Conservation (phyloP, 1,140 invertebrate species). For the Nixonia krombeini region DNA sequence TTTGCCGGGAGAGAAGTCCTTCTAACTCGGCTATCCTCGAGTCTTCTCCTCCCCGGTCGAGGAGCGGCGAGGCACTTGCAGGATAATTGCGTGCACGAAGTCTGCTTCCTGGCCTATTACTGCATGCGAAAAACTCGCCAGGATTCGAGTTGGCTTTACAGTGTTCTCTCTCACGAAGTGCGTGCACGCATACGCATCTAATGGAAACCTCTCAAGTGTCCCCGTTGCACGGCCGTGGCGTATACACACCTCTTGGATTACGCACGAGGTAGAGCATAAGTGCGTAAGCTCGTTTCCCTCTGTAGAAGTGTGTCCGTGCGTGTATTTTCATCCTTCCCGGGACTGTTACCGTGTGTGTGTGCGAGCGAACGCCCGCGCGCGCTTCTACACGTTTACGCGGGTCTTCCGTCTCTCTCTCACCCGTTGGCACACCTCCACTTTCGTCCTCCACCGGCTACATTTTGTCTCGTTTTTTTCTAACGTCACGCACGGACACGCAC, state of each 20-base stretch:
- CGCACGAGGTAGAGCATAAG: slow-evolving; percentile 43
- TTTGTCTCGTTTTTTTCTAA: slow-evolving; percentile 4
- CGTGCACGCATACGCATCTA: slow-evolving; percentile 55
- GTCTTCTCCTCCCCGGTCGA: slow-evolving; percentile 30
- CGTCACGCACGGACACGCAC: slow-evolving; percentile 24
- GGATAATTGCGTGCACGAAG: slow-evolving; percentile 58
- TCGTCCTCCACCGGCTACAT: slow-evolving; percentile 7
- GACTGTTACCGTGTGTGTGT: too few relatives aligned
- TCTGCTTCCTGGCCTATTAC: slow-evolving; percentile 59
- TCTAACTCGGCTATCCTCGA: slow-evolving; percentile 39
- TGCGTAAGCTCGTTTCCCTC: slow-evolving; percentile 36
- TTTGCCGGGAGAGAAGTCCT: slow-evolving; percentile 41
- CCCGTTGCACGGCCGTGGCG: slow-evolving; percentile 36
- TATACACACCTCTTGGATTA: slow-evolving; percentile 58
- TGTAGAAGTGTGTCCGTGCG: slow-evolving; percentile 6
- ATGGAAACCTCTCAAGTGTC: slow-evolving; percentile 66
- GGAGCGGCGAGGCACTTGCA: slow-evolving; percentile 51
- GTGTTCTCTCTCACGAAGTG: slow-evolving; percentile 30
- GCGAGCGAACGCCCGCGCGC: too few relatives aligned
- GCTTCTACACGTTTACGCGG: too few relatives aligned
- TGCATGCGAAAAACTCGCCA: slow-evolving; percentile 47
- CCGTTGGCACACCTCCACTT: slow-evolving; percentile 15
- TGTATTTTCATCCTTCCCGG: slow-evolving; percentile 10
- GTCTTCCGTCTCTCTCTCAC: not conserved
- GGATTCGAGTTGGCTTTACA: slow-evolving; percentile 43